Percentiles rank a stretch among this genome's conserved stretches.
phyloP scores from a whole-genome alignment of 2,113 vertebrate genomes.

The Epinephelus moara region DNA sequence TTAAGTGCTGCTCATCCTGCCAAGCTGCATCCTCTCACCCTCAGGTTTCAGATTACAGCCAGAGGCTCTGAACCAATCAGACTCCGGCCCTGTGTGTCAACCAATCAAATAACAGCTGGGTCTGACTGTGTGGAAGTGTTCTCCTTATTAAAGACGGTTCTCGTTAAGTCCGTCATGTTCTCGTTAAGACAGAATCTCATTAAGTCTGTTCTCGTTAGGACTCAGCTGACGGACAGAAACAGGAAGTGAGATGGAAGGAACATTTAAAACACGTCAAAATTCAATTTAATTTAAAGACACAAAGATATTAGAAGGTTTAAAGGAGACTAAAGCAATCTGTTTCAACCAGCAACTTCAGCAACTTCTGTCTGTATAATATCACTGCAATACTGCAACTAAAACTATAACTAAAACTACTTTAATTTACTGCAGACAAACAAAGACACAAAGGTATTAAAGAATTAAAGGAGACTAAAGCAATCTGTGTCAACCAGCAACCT shows the following conservation, averaged over 20 bases:
- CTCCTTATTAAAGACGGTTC: background rate
- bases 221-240: background rate
- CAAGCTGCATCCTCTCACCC: no score
- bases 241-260: conserved; percentile 3
- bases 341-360: no score
- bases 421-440: background rate
- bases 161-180: background rate
- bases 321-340: no score
- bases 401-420: no score
- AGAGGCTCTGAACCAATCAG: conserved; percentile 19
- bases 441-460: background rate
- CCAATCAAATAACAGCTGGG: conserved; percentile 16
- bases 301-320: background rate
- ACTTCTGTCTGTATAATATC: no score
- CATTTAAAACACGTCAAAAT: conserved; percentile 20
- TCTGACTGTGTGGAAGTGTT: background rate
- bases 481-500: no score
- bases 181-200: conserved; percentile 30
- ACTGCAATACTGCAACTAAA: no score
- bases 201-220: conserved; percentile 18
- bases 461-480: no score
- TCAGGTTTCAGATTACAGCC: no score
- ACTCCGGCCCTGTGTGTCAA: background rate
- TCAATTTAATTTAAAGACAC: conserved; percentile 22
- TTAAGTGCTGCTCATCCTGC: background rate